These are phyloP conservation scores for Allobates femoralis DNA, from an alignment of 2,797 vertebrate species.

Conservation along the genomic window DNA sequence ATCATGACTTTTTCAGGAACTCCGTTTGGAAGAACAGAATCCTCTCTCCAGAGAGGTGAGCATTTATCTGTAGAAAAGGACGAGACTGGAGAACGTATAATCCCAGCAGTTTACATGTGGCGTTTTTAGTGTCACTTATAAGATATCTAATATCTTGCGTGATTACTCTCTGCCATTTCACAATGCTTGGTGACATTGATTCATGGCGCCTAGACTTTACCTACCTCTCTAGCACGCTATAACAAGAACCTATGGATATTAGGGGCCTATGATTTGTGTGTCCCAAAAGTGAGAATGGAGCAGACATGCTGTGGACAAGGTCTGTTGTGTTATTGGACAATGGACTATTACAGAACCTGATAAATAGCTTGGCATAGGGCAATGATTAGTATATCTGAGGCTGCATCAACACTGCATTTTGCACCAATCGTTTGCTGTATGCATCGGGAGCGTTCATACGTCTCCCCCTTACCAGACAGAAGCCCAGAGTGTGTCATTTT, in stretches of 20 bases:
- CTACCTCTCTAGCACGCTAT: background rate
- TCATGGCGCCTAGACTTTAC: background rate
- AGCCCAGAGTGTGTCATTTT: too few species aligned
- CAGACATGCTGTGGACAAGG: background rate
- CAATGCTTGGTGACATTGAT: background rate
- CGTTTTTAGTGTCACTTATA: background rate
- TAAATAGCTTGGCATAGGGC: background rate
- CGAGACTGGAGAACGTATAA: background rate
- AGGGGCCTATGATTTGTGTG: background rate
- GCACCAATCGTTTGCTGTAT: too few species aligned
- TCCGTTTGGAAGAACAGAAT: background rate
- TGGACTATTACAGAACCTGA: background rate
- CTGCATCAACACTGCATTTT: too few species aligned
- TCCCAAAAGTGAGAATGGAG: background rate
- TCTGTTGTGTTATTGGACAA: background rate
- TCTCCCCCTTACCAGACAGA: too few species aligned
- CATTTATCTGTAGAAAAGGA: constrained; percentile 18
- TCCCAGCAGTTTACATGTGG: too few species aligned
- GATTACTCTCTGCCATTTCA: background rate
- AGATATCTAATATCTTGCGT: background rate
- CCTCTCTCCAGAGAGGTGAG: constrained; percentile 10
- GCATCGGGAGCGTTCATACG: too few species aligned
- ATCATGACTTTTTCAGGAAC: background rate
- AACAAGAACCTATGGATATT: background rate
- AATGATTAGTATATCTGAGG: background rate